Evolutionary conservation across 2,797 vertebrate genomes (phyloP).

Genomic region (Phoeniculus purpureus): DNA sequence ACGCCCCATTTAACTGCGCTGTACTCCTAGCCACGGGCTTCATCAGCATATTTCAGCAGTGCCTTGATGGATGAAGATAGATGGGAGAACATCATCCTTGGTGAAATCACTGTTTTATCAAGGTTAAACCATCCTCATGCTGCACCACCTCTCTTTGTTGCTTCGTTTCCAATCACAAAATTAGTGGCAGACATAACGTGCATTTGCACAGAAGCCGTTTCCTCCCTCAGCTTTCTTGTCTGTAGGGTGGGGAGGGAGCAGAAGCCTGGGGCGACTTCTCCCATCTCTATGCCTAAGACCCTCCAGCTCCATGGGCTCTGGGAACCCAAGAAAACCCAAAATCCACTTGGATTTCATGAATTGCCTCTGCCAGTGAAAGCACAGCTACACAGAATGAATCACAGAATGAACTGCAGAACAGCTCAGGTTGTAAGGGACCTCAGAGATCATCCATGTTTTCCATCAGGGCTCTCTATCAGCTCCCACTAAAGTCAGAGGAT

Average conservation of each 20-base stretch:
- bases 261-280: background rate
- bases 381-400: accelerated
- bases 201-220: background rate
- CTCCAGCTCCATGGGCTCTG: background rate
- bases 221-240: background rate
- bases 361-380: background rate
- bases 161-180: slow-evolving; percentile 68
- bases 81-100: slow-evolving; percentile 91
- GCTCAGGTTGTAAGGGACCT: too few relatives aligned
- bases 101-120: slow-evolving; percentile 98
- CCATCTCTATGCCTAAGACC: background rate
- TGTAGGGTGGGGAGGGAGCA: background rate
- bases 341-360: background rate
- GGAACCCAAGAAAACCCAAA: background rate
- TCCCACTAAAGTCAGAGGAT: background rate
- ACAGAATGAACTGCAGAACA: too few relatives aligned
- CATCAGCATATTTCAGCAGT: slow-evolving; percentile 92
- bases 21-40: slow-evolving; percentile 84
- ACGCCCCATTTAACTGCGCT: slow-evolving; percentile 91
- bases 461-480: background rate
- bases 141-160: slow-evolving; percentile 82
- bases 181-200: slow-evolving; percentile 24
- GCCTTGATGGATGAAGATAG: slow-evolving; percentile 95
- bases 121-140: slow-evolving; percentile 92
- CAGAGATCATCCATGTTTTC: too few relatives aligned